phyloP scores from a whole-genome alignment of 2,888 invertebrate species.

The Brachyptera risi region DNA sequence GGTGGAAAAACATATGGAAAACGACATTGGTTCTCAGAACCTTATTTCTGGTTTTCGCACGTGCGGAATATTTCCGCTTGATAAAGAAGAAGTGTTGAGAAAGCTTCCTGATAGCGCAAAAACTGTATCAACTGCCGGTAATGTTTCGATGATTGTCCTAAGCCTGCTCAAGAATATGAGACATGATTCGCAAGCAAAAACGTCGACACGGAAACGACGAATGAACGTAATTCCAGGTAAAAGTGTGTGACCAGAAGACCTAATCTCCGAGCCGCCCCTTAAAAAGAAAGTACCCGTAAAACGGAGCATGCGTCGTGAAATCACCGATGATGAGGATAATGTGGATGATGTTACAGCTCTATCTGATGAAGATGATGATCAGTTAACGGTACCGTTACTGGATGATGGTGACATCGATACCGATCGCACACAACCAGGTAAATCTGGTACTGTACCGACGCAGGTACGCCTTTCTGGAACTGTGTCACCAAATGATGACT shows the following conservation, averaged over 20 bases:
- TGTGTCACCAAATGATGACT: too few species aligned
- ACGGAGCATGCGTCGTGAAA: not conserved
- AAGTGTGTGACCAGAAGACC: conserved; percentile 1
- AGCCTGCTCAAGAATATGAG: not conserved
- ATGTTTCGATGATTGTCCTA: not conserved
- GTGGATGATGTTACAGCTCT: conserved; percentile 2
- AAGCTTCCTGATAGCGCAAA: conserved; percentile 6
- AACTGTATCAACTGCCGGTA: not conserved
- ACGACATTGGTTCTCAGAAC: conserved; percentile 28
- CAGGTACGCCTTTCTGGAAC: too few species aligned
- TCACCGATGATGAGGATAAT: not conserved
- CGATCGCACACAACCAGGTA: not conserved
- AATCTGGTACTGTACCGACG: not conserved
- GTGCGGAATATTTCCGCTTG: conserved; percentile 32
- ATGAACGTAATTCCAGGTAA: conserved; percentile 15
- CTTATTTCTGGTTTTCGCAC: conserved; percentile 33
- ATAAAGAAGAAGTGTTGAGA: conserved; percentile 6
- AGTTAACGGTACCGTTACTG: not conserved
- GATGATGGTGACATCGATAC: not conserved
- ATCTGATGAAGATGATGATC: too few species aligned
- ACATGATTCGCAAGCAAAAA: not conserved
- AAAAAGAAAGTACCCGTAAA: not conserved
- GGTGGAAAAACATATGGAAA: conserved; percentile 25
- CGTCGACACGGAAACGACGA: not conserved
- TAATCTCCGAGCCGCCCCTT: too few species aligned